Percentiles rank a stretch among this genome's conserved stretches.
These are phyloP conservation scores for Orchesellides sinensis DNA, from an alignment of 2,888 invertebrate species.

Conservation along the genomic window DNA sequence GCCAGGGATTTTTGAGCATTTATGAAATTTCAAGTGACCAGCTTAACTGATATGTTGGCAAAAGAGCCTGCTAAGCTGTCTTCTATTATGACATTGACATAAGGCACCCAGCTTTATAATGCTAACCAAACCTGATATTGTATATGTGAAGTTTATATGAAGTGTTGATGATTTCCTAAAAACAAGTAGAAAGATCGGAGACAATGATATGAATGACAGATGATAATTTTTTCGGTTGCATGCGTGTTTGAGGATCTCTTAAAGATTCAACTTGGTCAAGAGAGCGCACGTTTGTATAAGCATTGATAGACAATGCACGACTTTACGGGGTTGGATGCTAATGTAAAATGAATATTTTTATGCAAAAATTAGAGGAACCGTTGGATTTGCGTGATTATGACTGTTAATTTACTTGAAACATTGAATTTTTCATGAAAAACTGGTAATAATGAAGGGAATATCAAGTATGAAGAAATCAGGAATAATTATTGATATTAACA, in stretches of 20 bases:
- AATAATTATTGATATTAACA: no score
- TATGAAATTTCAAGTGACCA: background rate
- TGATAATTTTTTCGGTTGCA: constrained; percentile 22
- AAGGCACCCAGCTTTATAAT: background rate
- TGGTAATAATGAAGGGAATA: constrained; percentile 10
- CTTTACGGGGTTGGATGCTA: no score
- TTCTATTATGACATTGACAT: constrained; percentile 15
- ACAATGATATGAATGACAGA: constrained; percentile 41
- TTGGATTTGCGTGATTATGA: constrained; percentile 20
- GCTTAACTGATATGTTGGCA: constrained; percentile 27
- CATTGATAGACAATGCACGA: no score
- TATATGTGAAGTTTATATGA: background rate
- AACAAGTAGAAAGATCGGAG: constrained; percentile 6
- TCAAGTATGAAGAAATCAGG: no score
- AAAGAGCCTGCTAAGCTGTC: constrained; percentile 5
- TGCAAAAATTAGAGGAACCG: background rate
- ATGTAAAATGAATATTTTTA: background rate
- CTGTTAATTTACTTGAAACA: constrained; percentile 25
- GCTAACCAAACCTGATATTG: no score
- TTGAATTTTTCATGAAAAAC: constrained; percentile 29
- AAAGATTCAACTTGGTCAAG: no score
- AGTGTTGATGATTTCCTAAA: constrained; percentile 11
- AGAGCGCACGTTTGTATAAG: no score
- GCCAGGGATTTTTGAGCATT: constrained; percentile 6
- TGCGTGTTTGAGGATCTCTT: no score